Conservation (phyloP, 2,888 invertebrate genomes). For the Xylocampa areola region DNA sequence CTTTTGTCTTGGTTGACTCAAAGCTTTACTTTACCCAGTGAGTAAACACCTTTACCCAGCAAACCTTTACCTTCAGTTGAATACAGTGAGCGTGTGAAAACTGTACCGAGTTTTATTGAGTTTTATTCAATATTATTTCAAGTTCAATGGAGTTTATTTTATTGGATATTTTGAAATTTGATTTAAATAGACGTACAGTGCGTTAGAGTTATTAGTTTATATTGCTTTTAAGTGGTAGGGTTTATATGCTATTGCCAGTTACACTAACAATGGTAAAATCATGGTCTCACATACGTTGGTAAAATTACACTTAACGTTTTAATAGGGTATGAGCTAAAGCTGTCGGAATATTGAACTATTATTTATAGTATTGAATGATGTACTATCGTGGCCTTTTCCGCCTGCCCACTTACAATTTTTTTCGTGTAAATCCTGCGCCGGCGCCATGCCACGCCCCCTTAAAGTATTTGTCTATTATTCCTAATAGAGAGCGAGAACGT, state of each 20-base stretch:
- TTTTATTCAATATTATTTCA: slow-evolving; percentile 39
- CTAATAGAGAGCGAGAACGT: too few species aligned
- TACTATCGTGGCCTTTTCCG: too few species aligned
- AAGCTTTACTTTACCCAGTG: slow-evolving; percentile 3
- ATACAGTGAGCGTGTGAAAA: slow-evolving; percentile 54
- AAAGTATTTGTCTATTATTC: too few species aligned
- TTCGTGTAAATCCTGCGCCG: too few species aligned
- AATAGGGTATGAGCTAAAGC: too few species aligned
- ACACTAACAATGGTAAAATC: slow-evolving; percentile 23
- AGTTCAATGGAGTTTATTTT: slow-evolving; percentile 44
- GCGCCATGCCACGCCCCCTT: too few species aligned
- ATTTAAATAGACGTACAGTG: slow-evolving; percentile 41
- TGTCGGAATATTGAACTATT: too few species aligned
- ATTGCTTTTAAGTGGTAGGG: slow-evolving; percentile 23
- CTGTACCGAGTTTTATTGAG: slow-evolving; percentile 28
- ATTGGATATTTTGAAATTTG: slow-evolving; percentile 46
- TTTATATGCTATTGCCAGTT: slow-evolving; percentile 19
- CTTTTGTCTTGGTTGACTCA: background rate
- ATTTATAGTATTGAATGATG: too few species aligned
- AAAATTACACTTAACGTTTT: slow-evolving; percentile 6
- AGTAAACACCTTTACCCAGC: slow-evolving; percentile 28
- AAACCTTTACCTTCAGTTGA: slow-evolving; percentile 28
- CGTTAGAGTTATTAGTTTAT: slow-evolving; percentile 24
- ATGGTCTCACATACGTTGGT: slow-evolving; percentile 1
- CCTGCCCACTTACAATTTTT: too few species aligned